Evolutionary conservation across 2,888 invertebrate genomes (phyloP).

Genomic region (Ornithoptera priamus): DNA sequence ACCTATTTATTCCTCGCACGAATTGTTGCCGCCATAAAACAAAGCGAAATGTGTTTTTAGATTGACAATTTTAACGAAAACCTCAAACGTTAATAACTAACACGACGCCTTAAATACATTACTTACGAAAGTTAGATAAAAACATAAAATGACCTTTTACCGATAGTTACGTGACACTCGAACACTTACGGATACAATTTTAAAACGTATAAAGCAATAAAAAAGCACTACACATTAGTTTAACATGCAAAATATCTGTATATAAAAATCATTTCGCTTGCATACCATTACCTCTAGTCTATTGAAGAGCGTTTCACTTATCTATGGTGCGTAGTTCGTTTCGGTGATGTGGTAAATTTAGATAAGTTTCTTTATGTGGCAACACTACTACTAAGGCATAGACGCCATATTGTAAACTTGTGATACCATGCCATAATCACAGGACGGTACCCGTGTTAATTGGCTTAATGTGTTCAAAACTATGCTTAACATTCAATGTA

Average conservation of each 20-base stretch:
- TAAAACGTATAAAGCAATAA: slow-evolving; percentile 21
- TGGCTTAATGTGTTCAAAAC: too few species aligned
- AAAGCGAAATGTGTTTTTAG: background rate
- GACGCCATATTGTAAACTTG: too few species aligned
- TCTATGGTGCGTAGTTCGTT: background rate
- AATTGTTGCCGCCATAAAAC: background rate
- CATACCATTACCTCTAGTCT: background rate
- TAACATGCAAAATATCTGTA: slow-evolving; percentile 22
- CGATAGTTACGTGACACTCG: background rate
- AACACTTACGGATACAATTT: slow-evolving; percentile 15
- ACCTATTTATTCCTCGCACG: background rate
- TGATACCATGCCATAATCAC: too few species aligned
- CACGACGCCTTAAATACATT: too few species aligned
- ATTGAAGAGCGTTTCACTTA: background rate
- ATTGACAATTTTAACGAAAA: background rate
- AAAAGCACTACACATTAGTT: slow-evolving; percentile 12
- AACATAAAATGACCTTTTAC: background rate
- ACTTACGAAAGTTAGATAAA: background rate
- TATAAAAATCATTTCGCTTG: background rate
- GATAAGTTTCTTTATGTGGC: background rate
- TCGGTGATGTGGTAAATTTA: background rate
- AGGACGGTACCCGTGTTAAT: too few species aligned
- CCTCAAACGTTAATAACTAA: background rate
- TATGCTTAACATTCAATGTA: too few species aligned
- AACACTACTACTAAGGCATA: background rate